phyloP scores from a whole-genome alignment of 2,888 invertebrate species.

The Metacarcinus magister region DNA sequence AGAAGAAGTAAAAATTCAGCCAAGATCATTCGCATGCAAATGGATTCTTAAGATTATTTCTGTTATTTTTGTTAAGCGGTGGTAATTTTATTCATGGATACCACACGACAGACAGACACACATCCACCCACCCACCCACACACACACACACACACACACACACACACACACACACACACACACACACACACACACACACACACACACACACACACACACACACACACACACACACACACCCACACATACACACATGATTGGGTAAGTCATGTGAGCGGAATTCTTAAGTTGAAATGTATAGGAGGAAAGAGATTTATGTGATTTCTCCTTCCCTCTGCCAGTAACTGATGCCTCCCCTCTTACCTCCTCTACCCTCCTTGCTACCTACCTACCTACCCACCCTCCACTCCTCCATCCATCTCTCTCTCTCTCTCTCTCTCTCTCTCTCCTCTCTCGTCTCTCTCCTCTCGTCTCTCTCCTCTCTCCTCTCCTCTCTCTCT shows the following conservation, averaged over 20 bases:
- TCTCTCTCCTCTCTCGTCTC: background rate
- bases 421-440: background rate
- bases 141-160: constrained; percentile 48
- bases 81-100: constrained; percentile 26
- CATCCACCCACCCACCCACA: constrained; percentile 19
- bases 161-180: constrained; percentile 6
- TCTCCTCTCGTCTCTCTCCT: background rate
- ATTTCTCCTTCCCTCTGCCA: constrained; percentile 1
- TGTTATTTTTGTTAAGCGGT: constrained; percentile 17
- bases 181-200: background rate
- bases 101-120: background rate
- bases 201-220: constrained; percentile 12
- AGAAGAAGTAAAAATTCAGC: background rate
- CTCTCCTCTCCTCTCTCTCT: background rate
- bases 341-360: background rate
- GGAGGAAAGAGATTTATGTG: background rate
- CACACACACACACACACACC: constrained; percentile 12
- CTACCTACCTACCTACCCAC: too few relatives aligned
- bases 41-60: background rate
- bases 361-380: background rate
- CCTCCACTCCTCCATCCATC: background rate
- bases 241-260: constrained; percentile 9
- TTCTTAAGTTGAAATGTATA: background rate
- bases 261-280: background rate
- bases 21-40: constrained; percentile 9